Percentiles rank a stretch among this genome's conserved stretches.
Conservation (phyloP, 2,113 vertebrate genomes). For the Rhadina sibilatrix region DNA sequence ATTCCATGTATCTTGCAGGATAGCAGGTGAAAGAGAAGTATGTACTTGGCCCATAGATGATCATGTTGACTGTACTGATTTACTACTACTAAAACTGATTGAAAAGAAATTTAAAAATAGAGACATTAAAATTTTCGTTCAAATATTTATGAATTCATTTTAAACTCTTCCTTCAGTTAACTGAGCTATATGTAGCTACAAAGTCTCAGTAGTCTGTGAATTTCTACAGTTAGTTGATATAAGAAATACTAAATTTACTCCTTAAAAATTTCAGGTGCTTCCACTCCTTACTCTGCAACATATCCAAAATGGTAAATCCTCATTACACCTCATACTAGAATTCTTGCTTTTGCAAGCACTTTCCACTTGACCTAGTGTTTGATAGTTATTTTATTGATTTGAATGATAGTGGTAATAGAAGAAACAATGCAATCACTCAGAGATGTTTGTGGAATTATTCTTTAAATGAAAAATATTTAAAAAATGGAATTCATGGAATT, state of each 20-base stretch:
- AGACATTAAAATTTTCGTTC: neutral
- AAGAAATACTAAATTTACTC: neutral
- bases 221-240: neutral
- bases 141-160: neutral
- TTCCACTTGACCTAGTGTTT: neutral
- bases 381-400: neutral
- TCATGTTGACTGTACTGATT: neutral
- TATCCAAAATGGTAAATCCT: neutral
- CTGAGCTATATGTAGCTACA: neutral
- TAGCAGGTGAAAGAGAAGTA: neutral
- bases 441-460: neutral
- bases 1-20: neutral
- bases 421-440: neutral
- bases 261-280: neutral
- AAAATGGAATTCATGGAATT: neutral
- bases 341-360: neutral
- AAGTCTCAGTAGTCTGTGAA: neutral
- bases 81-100: neutral
- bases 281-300: neutral
- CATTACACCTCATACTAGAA: neutral
- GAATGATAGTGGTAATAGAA: neutral
- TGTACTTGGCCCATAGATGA: neutral
- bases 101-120: neutral
- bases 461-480: neutral
- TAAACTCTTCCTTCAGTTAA: neutral